These are phyloP conservation scores for Chymomyza procnemis DNA, from an alignment of 2,888 invertebrate species.

Conservation along the genomic window DNA sequence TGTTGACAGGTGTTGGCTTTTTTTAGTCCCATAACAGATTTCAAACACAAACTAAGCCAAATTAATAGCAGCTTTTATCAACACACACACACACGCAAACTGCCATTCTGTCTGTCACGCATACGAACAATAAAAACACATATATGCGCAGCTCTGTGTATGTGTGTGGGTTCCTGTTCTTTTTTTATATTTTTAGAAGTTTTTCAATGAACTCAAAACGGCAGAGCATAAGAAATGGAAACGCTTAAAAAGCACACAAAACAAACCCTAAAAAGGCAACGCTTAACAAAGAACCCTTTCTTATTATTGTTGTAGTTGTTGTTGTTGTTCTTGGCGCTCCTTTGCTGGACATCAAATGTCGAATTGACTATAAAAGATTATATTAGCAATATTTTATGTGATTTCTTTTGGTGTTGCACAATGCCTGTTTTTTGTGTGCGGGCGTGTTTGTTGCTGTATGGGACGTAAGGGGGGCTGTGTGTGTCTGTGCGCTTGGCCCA, in stretches of 20 bases:
- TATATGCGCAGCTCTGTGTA: too few relatives aligned
- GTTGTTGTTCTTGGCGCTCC: neutral
- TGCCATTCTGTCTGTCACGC: neutral
- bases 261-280: slow-evolving; percentile 21
- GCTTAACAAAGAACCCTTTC: slow-evolving; percentile 32
- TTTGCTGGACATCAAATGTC: slow-evolving; percentile 19
- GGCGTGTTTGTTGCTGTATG: neutral
- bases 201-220: neutral
- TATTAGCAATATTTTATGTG: slow-evolving; percentile 66
- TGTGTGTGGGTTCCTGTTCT: neutral
- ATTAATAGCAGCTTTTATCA: neutral
- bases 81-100: neutral
- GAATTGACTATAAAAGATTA: slow-evolving; percentile 59
- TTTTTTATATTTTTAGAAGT: neutral
- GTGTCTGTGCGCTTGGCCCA: slow-evolving; percentile 3
- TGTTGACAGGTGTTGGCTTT: neutral
- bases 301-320: neutral
- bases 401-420: slow-evolving; percentile 22
- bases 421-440: neutral
- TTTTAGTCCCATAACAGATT: neutral
- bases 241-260: slow-evolving; percentile 47
- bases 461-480: too few relatives aligned
- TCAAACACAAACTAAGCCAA: neutral
- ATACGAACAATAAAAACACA: neutral
- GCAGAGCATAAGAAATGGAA: slow-evolving; percentile 31